phyloP scores from a whole-genome alignment of 2,797 vertebrate species.

The Propithecus deckenii region DNA sequence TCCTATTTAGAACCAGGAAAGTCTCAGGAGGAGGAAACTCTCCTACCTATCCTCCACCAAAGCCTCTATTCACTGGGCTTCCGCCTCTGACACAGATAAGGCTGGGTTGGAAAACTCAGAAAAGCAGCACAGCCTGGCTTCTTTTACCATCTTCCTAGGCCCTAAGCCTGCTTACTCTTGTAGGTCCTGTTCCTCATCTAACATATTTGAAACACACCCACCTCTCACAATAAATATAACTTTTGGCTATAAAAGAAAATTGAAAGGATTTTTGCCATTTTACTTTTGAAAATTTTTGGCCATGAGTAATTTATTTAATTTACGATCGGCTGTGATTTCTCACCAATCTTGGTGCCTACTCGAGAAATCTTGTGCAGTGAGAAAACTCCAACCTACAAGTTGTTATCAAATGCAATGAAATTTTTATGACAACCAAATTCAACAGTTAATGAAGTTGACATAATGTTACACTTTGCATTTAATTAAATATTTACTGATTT shows the following conservation, averaged over 20 bases:
- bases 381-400: slow-evolving; percentile 38
- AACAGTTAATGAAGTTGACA: slow-evolving; percentile 68
- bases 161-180: not conserved
- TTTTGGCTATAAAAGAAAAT: slow-evolving; percentile 31
- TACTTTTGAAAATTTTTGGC: slow-evolving; percentile 51
- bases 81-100: not conserved
- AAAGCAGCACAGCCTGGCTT: not conserved
- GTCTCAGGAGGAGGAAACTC: not conserved
- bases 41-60: not conserved
- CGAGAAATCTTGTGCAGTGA: not conserved
- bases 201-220: not conserved
- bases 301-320: slow-evolving; percentile 54
- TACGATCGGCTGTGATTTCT: not conserved
- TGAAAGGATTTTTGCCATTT: slow-evolving; percentile 51
- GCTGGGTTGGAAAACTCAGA: not conserved
- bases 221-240: slow-evolving; percentile 13
- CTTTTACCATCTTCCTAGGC: not conserved
- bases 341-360: not conserved
- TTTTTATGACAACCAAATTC: slow-evolving; percentile 63
- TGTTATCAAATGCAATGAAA: slow-evolving; percentile 60
- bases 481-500: slow-evolving; percentile 69
- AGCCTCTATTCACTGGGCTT: not conserved
- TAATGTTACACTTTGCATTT: slow-evolving; percentile 56
- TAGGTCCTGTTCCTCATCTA: not conserved
- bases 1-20: not conserved